These are phyloP conservation scores for Mastomys coucha DNA, from an alignment of 2,113 vertebrate species.

Conservation along the genomic window DNA sequence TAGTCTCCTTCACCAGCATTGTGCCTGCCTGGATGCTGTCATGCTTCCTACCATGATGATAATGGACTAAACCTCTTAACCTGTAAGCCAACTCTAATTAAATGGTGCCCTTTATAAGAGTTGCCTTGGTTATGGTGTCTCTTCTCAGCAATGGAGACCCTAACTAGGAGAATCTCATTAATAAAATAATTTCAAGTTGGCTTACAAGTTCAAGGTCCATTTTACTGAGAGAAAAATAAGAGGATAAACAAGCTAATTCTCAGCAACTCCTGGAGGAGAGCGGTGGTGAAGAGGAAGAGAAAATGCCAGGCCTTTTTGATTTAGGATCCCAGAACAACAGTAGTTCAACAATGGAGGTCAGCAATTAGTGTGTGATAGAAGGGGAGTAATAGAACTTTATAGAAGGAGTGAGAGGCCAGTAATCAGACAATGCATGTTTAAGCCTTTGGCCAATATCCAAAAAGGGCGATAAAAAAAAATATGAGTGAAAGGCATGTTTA, in stretches of 20 bases:
- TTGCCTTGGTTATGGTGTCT: too few species aligned
- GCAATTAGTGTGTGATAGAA: not conserved
- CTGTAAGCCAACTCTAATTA: too few species aligned
- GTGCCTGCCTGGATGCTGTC: too few species aligned
- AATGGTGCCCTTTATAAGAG: too few species aligned
- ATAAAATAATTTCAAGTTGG: not conserved
- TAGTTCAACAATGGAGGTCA: not conserved
- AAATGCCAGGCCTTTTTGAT: not conserved
- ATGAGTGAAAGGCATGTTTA: not conserved
- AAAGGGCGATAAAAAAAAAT: not conserved
- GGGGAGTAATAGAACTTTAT: too few species aligned
- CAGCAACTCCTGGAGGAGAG: not conserved
- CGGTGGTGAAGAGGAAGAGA: not conserved
- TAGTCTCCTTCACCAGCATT: too few species aligned
- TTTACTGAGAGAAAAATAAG: not conserved
- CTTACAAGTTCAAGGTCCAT: too few species aligned
- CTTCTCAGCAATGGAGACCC: too few species aligned
- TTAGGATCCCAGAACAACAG: not conserved
- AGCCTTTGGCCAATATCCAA: not conserved
- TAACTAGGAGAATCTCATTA: not conserved
- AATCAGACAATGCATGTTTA: not conserved
- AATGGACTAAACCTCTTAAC: too few species aligned
- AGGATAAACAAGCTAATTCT: not conserved
- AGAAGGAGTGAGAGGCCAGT: not conserved
- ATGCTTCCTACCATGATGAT: too few species aligned